Base-by-base conservation (phyloP, 1,140 invertebrate species). In the Trachymyrmex cornetzi region DNA sequence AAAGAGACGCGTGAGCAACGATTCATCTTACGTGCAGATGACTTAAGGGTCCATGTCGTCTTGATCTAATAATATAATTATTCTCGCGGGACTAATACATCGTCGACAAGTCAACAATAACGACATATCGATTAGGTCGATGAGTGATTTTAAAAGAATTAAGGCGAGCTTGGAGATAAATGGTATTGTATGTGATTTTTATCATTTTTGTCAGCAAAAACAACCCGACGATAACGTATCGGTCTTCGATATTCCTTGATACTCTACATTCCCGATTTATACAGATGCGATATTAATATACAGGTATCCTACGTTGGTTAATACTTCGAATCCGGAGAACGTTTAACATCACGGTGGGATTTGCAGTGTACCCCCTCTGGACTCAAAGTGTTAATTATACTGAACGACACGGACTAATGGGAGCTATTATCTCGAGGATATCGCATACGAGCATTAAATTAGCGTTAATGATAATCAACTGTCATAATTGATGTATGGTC, bases 341-440 rank as follows among this genome's bases (percentile, higher is more conserved):
- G n/a, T 84, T 84, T 84, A 84, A 63, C 55, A 75, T 24, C 67
- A 57, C 67, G 67, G 1, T 61, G 57, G 69, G 55, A 84, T 84
- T 75, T 75, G 80, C 55, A 74, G 44, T 48, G 69, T 48, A 61
- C 55, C 34, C 66, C 38, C 38, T 27, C 34, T 12, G 80, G 53
- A 82, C 53, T 74, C 69, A 48, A 84, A 75, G 80, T 84, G 80
- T 84, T 84, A 84, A 84, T 84, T 84, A 84, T 75, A 61, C 55
- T 55, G 50, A 74, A 84, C 80, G 69, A 84, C 80, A 50, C 19
- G 27, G 55, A 84, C 80, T 61, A 84, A 84, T 84, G 69, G 80
- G 55, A 50, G 80, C 80, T 84, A 75, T 84, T 84, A 75, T 84
- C 80, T 59, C 80, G 69, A 84, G 69, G 30, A 34, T 34, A 34